Conservation (phyloP, 2,797 vertebrate species). For the Enteromius viviparus region DNA sequence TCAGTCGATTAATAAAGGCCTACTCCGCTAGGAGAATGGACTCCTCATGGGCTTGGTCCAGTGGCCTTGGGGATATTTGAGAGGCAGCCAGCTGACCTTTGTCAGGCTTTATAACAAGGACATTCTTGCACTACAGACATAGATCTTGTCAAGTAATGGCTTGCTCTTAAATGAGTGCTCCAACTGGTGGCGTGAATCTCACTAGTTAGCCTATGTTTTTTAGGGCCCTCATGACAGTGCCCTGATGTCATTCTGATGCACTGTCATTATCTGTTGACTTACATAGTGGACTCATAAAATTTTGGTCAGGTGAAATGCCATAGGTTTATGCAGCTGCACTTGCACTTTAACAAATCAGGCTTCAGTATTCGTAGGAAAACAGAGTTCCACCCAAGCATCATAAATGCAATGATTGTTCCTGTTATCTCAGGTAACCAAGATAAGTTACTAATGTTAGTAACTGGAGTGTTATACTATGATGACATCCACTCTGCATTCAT, state of each 20-base stretch:
- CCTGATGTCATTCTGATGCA: background rate
- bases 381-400: background rate
- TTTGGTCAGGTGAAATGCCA: background rate
- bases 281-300: background rate
- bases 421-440: background rate
- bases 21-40: background rate
- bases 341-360: background rate
- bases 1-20: too few species aligned
- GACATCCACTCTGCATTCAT: constrained; percentile 79
- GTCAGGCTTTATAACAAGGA: background rate
- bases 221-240: background rate
- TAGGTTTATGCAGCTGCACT: background rate
- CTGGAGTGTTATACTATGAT: constrained; percentile 65
- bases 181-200: background rate
- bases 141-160: background rate
- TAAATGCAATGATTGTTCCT: background rate
- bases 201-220: background rate
- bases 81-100: background rate
- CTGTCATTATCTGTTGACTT: background rate
- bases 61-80: background rate
- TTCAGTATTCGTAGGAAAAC: background rate
- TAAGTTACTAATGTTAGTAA: background rate
- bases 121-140: background rate
- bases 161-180: background rate
- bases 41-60: background rate